phyloP scores from a whole-genome alignment of 2,888 invertebrate genomes.

The Anaspis maculata region DNA sequence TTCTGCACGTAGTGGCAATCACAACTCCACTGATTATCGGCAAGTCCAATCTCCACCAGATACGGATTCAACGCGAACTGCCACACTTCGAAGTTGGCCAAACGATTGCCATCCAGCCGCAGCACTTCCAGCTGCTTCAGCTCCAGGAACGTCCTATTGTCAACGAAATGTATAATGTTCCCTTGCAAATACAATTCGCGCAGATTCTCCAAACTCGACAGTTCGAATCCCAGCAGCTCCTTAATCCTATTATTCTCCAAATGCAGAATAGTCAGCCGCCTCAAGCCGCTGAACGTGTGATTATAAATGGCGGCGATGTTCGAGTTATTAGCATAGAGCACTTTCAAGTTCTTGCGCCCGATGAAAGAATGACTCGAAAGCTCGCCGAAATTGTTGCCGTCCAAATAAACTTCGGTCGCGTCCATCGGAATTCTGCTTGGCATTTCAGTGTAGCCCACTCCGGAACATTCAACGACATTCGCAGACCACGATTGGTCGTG shows the following conservation, averaged over 20 bases:
- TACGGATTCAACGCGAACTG: slow-evolving; percentile 75
- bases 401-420: slow-evolving; percentile 88
- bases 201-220: slow-evolving; percentile 72
- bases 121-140: slow-evolving; percentile 77
- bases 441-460: slow-evolving; percentile 70
- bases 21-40: slow-evolving; percentile 85
- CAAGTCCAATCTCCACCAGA: slow-evolving; percentile 76
- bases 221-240: slow-evolving; percentile 72
- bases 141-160: slow-evolving; percentile 75
- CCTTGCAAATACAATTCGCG: slow-evolving; percentile 81
- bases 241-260: slow-evolving; percentile 80
- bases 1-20: slow-evolving; percentile 77
- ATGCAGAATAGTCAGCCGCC: slow-evolving; percentile 70
- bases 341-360: slow-evolving; percentile 81
- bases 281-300: slow-evolving; percentile 83
- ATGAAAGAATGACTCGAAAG: slow-evolving; percentile 85
- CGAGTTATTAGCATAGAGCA: slow-evolving; percentile 82
- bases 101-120: slow-evolving; percentile 74
- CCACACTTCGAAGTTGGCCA: slow-evolving; percentile 79
- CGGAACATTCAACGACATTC: slow-evolving; percentile 87
- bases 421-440: slow-evolving; percentile 90
- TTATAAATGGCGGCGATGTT: slow-evolving; percentile 79
- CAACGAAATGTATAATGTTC: slow-evolving; percentile 74
- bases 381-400: slow-evolving; percentile 83
- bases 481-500: slow-evolving; percentile 91